Conservation (phyloP, 2,113 vertebrate species). For the Poecile atricapillus region DNA sequence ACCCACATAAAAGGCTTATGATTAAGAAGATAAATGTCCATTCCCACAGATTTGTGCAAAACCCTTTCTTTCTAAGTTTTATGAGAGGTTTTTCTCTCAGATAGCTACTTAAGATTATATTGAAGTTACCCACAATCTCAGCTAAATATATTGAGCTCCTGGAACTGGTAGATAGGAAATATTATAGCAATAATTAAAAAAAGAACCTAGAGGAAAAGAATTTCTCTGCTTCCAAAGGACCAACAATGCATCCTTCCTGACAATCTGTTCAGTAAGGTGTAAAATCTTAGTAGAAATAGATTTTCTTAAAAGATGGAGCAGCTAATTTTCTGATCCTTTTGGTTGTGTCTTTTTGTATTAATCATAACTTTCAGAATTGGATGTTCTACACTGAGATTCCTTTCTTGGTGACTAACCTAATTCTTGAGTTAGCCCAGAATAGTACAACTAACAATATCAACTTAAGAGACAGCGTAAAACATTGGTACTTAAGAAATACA, state of each 20-base stretch:
- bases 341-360: neutral
- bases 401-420: conserved; percentile 44
- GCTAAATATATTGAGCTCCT: neutral
- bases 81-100: neutral
- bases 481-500: conserved; percentile 10
- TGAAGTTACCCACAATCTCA: neutral
- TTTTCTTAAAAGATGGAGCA: conserved; percentile 3
- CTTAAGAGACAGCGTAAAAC: neutral
- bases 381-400: conserved; percentile 22
- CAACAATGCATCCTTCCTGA: neutral
- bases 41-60: neutral
- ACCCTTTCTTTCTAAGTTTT: neutral
- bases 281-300: neutral
- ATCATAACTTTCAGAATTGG: conserved; percentile 25
- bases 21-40: neutral
- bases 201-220: neutral
- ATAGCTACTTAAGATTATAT: neutral
- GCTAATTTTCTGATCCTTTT: conserved; percentile 31
- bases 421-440: conserved; percentile 18
- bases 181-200: neutral
- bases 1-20: neutral
- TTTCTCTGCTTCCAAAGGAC: neutral
- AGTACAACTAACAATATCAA: neutral
- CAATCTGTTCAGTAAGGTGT: neutral
- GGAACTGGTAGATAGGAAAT: neutral